Evolutionary conservation across 2,888 invertebrate species (phyloP), one percentile per base, ranked within the genome.

Genomic region (Dasysyrphus tricinctus): DNA sequence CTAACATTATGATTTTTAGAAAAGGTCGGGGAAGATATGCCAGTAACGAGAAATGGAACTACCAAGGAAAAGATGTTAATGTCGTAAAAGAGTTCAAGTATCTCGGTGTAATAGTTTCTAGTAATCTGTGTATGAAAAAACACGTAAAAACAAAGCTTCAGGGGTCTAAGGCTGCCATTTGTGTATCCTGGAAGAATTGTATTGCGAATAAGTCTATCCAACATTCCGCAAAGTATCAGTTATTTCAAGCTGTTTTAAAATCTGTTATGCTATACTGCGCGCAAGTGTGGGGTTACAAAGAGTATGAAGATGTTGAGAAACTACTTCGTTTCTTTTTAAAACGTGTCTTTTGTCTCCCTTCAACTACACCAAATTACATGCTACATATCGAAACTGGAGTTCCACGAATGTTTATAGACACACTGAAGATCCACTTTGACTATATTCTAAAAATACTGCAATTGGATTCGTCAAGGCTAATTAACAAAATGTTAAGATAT

Each of bases 11-110:
- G 29, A 12, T 56, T 8, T 19, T 42, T 63, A 77, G 57, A 67
- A 59, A 63, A 49, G 56, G 70, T 70, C 75, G 79, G 67, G 70
- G 61, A 83, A 83, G 75, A 51, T 51, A 51, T 9, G 49, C 19
- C 1, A 51, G 19, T 11, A 24, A 24, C 5, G 49, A 19, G 24
- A 3, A 44, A 44, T 44, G 44, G 44, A 44, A 42, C 4, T 42
- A 42, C 14, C 12, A 42, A 12, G 14, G 39, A 4, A 12, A 5
- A 4, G 39, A 42, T 1, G 39, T 42, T 12, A 42, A 42, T 5
- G 39, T 14, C 3, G 39, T 42, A 0, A 42, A 42, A 42, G 4
- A 37, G 3, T 37, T 37, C 2, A 37, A 8, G 9, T 37, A 37
- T 11, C 37, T 37, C 1, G 37, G 37, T 11, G 37, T 42, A 0